These are phyloP conservation scores for Chironomus riparius DNA, from an alignment of 2,888 invertebrate genomes.

Conservation along the genomic window DNA sequence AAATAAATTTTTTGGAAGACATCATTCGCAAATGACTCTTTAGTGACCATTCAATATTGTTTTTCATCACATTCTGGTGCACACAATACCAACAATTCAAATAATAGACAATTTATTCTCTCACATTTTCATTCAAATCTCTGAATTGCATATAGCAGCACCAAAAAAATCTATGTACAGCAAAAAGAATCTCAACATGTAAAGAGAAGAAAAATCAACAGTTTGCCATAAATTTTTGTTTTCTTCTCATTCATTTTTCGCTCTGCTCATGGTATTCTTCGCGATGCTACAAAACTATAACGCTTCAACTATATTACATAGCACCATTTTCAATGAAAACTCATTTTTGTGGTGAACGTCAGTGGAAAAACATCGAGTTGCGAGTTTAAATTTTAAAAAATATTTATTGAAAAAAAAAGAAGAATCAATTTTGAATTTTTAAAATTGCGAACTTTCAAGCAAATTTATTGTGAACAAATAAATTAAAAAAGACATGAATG, in stretches of 20 bases:
- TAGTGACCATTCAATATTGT: no score
- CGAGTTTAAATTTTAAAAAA: neutral
- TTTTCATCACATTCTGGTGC: no score
- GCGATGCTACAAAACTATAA: constrained; percentile 17
- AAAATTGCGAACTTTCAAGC: neutral
- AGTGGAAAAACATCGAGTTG: constrained; percentile 14
- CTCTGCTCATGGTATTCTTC: constrained; percentile 11
- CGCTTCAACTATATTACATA: constrained; percentile 11
- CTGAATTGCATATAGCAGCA: neutral
- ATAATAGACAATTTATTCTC: neutral
- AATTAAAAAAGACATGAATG: no score
- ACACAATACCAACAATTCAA: neutral
- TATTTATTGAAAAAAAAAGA: neutral
- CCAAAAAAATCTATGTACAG: neutral
- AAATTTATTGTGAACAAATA: neutral
- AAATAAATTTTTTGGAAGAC: no score
- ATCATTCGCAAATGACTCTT: no score
- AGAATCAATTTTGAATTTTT: neutral
- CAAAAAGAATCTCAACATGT: neutral
- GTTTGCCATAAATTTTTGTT: neutral
- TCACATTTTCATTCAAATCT: neutral
- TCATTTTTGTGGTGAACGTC: constrained; percentile 11
- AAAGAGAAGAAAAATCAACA: neutral
- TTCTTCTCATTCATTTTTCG: constrained; percentile 14
- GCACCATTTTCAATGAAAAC: constrained; percentile 16